Base-by-base conservation (phyloP, 2,113 vertebrate species). In the Oncorhynchus kisutch region DNA sequence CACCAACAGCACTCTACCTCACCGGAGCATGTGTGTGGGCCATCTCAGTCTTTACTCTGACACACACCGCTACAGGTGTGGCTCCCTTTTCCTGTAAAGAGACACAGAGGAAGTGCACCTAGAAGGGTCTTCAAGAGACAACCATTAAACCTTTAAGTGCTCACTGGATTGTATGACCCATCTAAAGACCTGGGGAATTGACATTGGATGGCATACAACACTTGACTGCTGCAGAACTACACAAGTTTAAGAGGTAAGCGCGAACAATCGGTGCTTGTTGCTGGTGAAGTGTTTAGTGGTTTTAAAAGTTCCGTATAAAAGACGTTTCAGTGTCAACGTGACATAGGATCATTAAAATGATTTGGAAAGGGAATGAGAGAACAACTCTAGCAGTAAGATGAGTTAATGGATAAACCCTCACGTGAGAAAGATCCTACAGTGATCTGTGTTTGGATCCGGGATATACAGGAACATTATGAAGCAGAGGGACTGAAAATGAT, bases 1-100 rank as follows among this genome's bases (percentile, higher is more conserved):
- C n/a, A 57, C 74, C 39, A 67, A 75, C 82, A 64, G 71, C 64
- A 60, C 34, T 59, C 65, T 13, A 13, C 16, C 34, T 64, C 76
- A 62, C 51, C 64, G 31, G 65, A 29, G 64, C 3, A 29, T 9
- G 59, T 27, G 24, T 6, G 66, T 14, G 59, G 24, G 60, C 76
- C 13, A 27, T 3, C 9, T 73, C 49, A 1, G 11, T 49, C 22
- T 9, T 72, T 39, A 60, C 45, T 54, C 70, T 29, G 18, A 57
- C 34, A 12, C 62, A 67, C 14, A 45, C 20, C 4, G 24, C 34
- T 68, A 64, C 54, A 76, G 75, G 75, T 64, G 75, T 51, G 68
- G 59, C 59, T 62, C 51, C 57, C 14, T 11, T 8, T n/a, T 65
- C 9, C 51, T 18, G 16, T 54, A 54, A 18, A 54, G 51, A 54